A percentile compares a stretch with the other conserved stretches of the same genome.
Conservation (phyloP, 2,888 invertebrate genomes). For the Anoplius nigerrimus region DNA sequence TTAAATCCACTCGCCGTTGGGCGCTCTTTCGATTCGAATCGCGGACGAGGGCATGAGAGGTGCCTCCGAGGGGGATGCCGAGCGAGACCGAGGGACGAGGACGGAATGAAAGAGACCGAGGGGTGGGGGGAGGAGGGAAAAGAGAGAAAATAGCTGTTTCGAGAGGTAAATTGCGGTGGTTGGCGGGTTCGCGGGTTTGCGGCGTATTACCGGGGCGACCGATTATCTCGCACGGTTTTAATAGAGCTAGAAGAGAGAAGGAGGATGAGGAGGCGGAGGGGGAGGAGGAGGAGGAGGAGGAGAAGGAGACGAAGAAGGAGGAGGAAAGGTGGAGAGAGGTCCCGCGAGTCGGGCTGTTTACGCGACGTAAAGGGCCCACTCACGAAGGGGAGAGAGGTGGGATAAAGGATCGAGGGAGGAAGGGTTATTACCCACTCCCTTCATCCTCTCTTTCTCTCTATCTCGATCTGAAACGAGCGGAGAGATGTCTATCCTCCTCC, state of each 20-base stretch:
- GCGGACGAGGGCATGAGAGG: conserved; percentile 2
- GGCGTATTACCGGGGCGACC: conserved; percentile 56
- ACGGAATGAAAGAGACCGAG: conserved; percentile 12
- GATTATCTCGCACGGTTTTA: conserved; percentile 66
- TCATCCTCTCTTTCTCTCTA: conserved; percentile 10
- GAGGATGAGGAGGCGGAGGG: neutral
- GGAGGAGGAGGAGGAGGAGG: neutral
- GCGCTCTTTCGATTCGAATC: conserved; percentile 26
- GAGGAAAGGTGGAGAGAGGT: conserved; percentile 3
- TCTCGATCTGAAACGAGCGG: no score
- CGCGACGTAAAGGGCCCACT: conserved; percentile 45
- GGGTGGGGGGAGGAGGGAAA: conserved; percentile 13
- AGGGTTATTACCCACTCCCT: conserved; percentile 60
- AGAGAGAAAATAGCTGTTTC: conserved; percentile 23
- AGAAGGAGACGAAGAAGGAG: neutral
- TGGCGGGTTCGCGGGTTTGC: conserved; percentile 60
- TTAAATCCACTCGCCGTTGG: conserved; percentile 4
- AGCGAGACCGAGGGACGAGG: neutral
- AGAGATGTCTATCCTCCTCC: neutral
- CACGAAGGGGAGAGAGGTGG: conserved; percentile 31
- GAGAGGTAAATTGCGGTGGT: conserved; percentile 58
- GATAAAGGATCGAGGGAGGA: conserved; percentile 51
- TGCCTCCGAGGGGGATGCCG: no score
- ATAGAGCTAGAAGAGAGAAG: conserved; percentile 50
- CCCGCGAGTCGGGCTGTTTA: conserved; percentile 34